phyloP scores from a whole-genome alignment of 2,888 invertebrate species.

The Dascillus cervinus region DNA sequence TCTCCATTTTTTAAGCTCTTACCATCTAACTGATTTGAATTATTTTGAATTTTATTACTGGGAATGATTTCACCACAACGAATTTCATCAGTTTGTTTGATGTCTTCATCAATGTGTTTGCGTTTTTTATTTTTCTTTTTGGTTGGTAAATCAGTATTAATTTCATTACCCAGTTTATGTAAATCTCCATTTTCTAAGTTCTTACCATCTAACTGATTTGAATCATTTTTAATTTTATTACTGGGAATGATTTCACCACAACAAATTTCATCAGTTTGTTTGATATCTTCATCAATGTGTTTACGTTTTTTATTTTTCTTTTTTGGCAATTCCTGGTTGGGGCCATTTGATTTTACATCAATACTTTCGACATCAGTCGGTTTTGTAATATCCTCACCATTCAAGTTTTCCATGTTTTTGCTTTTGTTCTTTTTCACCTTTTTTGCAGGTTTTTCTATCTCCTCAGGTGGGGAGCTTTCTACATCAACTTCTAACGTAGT shows the following conservation, averaged over 20 bases:
- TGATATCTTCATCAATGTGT: neutral
- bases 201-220: neutral
- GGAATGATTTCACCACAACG: neutral
- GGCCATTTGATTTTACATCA: conserved; percentile 1
- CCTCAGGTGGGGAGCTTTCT: conserved; percentile 22
- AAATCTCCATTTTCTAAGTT: neutral
- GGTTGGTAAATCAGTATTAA: neutral
- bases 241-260: too few species aligned
- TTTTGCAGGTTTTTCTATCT: conserved; percentile 39
- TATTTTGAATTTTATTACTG: neutral
- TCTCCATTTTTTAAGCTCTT: neutral
- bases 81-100: neutral
- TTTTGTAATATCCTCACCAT: neutral
- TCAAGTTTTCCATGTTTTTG: conserved; percentile 22
- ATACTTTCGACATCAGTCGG: neutral
- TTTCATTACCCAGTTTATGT: neutral
- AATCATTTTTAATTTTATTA: neutral
- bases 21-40: neutral
- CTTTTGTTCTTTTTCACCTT: conserved; percentile 46
- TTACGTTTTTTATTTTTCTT: neutral
- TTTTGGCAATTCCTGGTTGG: neutral
- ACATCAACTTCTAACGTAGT: conserved; percentile 38
- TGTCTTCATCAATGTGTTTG: neutral
- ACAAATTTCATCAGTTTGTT: neutral
- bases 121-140: neutral